phyloP scores from a whole-genome alignment of 1,140 invertebrate genomes.

The Drosophila obscura region DNA sequence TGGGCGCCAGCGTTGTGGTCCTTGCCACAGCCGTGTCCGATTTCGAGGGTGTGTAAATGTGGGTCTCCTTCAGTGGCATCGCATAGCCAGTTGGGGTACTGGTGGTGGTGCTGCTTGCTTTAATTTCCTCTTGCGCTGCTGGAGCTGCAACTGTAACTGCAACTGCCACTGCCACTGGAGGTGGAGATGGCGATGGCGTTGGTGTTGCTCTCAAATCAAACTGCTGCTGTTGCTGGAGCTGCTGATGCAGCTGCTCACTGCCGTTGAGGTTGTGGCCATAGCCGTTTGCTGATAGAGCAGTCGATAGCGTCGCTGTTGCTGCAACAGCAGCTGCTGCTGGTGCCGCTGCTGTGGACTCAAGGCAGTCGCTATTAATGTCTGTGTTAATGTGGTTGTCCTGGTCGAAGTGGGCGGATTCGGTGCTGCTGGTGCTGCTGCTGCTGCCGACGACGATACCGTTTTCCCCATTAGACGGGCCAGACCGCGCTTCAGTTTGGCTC shows the following conservation, averaged over 20 bases:
- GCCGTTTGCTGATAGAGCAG: conserved; percentile 75
- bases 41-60: conserved; percentile 82
- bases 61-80: conserved; percentile 81
- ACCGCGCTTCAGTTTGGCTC: conserved; percentile 69
- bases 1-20: conserved; percentile 69
- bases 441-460: conserved; percentile 2
- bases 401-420: conserved; percentile 7
- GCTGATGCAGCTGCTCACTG: conserved; percentile 66
- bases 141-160: neutral
- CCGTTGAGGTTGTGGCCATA: conserved; percentile 60
- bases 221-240: conserved; percentile 57
- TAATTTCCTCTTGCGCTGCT: conserved; percentile 41
- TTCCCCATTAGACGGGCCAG: conserved; percentile 69
- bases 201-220: conserved; percentile 56
- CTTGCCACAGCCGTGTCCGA: conserved; percentile 69
- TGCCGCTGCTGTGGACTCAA: conserved; percentile 71
- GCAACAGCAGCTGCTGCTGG: conserved; percentile 63
- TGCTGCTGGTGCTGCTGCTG: conserved; percentile 8
- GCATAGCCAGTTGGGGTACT: conserved; percentile 48
- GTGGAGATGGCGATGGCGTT: conserved; percentile 8
- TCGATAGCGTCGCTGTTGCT: conserved; percentile 71
- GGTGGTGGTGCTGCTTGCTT: conserved; percentile 26
- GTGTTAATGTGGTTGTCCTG: conserved; percentile 5
- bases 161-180: neutral
- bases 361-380: conserved; percentile 8